Conservation (phyloP, 53 echinoderm and acorn worm genomes). For the Zoroaster sp. region DNA sequence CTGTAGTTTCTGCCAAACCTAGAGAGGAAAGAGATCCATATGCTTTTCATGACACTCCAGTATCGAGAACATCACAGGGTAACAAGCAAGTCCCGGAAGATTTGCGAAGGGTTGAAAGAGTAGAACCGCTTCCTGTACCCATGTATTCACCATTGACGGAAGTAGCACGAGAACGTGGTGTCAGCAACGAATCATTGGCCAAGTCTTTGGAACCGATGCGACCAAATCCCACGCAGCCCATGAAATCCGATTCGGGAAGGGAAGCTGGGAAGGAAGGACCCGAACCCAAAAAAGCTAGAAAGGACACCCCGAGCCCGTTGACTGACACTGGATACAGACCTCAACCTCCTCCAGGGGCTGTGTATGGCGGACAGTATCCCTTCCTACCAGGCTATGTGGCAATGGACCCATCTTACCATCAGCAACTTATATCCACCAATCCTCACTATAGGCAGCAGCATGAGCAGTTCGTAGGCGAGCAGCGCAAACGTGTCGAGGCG, state of each 20-base stretch:
- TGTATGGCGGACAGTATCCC: constrained; percentile 59
- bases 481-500: constrained; percentile 60
- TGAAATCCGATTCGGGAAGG: constrained; percentile 2
- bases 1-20: constrained; percentile 34
- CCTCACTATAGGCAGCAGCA: constrained; percentile 78
- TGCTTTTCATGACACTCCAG: constrained; percentile 54
- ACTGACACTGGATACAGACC: constrained; percentile 31
- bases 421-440: constrained; percentile 68
- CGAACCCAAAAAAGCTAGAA: constrained; percentile 52
- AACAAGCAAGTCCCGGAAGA: constrained; percentile 48
- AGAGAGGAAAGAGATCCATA: constrained; percentile 63
- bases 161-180: constrained; percentile 31
- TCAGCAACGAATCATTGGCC: constrained; percentile 39
- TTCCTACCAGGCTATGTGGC: constrained; percentile 66
- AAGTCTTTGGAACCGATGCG: constrained; percentile 28
- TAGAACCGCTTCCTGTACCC: constrained; percentile 13
- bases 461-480: constrained; percentile 65
- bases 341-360: constrained; percentile 49
- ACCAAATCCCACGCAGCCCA: constrained; percentile 19
- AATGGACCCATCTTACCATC: constrained; percentile 75
- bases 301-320: constrained; percentile 59
- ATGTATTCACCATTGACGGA: constrained; percentile 49
- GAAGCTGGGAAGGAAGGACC: constrained; percentile 48
- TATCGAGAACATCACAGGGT: constrained; percentile 18
- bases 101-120: constrained; percentile 39